Evolutionary conservation across 2,113 vertebrate genomes (phyloP).

Genomic region (Anser cygnoides): DNA sequence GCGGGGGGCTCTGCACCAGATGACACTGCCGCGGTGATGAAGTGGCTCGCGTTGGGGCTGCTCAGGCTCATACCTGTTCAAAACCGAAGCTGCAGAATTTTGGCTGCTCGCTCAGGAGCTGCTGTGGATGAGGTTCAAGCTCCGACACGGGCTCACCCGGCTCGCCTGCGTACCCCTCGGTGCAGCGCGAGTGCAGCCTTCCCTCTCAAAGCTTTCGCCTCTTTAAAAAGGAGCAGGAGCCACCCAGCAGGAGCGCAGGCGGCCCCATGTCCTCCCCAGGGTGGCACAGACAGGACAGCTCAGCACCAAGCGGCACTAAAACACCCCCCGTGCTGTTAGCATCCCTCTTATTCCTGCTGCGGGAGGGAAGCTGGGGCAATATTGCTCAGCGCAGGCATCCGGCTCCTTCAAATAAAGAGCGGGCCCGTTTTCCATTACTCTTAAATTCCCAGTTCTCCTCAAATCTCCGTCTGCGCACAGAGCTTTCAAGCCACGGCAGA

Average conservation of each 20-base stretch:
- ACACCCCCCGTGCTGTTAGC: too few species aligned
- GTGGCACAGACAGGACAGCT: too few species aligned
- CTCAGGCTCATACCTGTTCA: neutral
- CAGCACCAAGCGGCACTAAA: neutral
- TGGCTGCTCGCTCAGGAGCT: neutral
- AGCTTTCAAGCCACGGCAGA: neutral
- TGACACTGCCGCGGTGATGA: neutral
- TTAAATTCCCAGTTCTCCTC: neutral
- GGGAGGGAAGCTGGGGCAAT: neutral
- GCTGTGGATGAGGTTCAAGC: neutral
- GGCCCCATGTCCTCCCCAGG: too few species aligned
- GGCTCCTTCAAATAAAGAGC: neutral
- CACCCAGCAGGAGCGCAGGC: neutral
- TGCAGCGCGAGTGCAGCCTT: neutral
- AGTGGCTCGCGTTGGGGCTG: neutral
- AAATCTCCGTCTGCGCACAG: neutral
- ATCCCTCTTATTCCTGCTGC: neutral
- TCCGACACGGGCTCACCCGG: neutral
- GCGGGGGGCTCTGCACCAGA: rapidly evolving
- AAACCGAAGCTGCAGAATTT: too few species aligned
- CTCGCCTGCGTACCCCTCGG: neutral
- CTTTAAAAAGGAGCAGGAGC: neutral
- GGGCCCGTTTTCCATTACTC: neutral
- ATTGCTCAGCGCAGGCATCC: neutral
- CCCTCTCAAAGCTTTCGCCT: neutral